Conservation (phyloP, 2,113 vertebrate genomes). For the Scomber japonicus region DNA sequence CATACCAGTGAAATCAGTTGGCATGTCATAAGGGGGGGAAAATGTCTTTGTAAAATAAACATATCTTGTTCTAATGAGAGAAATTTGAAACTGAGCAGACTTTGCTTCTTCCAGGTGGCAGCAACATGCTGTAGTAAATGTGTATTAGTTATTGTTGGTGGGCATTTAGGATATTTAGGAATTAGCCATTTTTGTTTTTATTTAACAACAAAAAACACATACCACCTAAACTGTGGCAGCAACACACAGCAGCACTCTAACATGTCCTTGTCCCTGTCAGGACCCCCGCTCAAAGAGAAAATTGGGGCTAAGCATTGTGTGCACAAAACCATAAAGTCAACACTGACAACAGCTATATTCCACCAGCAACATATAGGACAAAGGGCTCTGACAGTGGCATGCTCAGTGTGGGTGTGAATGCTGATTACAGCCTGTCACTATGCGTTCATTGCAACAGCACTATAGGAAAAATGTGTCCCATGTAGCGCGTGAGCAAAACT, state of each 20-base stretch:
- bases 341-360: constrained; percentile 60
- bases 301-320: constrained; percentile 43
- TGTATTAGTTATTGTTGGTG: no score
- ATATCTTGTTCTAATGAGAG: no score
- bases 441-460: constrained; percentile 18
- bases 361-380: constrained; percentile 52
- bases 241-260: constrained; percentile 7
- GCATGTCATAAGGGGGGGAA: no score
- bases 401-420: constrained; percentile 51
- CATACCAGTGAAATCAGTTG: no score
- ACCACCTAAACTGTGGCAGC: neutral
- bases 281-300: constrained; percentile 40
- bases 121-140: no score
- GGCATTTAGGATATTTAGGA: no score
- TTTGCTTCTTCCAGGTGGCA: no score
- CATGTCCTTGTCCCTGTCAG: constrained; percentile 30
- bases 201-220: neutral
- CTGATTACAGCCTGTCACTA: constrained; percentile 59
- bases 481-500: constrained; percentile 23
- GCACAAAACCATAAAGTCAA: constrained; percentile 69
- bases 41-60: no score
- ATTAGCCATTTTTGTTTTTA: no score
- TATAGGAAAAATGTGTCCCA: constrained; percentile 53
- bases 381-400: constrained; percentile 38
- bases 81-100: no score